Base-by-base conservation (phyloP, 2,888 invertebrate species). In the Hymenopus coronatus region DNA sequence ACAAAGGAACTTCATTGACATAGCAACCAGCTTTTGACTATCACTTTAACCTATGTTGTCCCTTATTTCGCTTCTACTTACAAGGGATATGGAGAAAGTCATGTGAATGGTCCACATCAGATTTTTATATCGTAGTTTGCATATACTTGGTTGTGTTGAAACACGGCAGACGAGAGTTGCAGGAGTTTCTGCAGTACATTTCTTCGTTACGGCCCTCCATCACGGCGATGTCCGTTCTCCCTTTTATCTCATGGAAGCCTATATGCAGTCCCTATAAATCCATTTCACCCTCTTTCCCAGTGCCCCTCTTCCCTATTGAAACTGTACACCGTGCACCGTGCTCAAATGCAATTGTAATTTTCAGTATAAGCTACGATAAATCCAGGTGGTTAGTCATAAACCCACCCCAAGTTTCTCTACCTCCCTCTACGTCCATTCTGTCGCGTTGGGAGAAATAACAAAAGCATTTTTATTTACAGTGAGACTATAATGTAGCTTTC, bases 311-410 rank as follows among this genome's bases (percentile, higher is more conserved):
- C 83, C 85, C 88, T 87, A 89, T 89, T 89, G 89, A 89, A 89
- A 89, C 88, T 88, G 84, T 85, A 88, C 82, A 89, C 88, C 82
- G 82, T 82, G 28, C 88, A 85, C 81, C 88, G 84, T 84, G 83
- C 82, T 46, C 88, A 88, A 90, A 90, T 90, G 90, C 89, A 90
- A 90, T 90, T 90, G 90, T 90, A 90, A 90, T 90, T 90, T 90
- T 89, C 88, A 89, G 89, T 88, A 89, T 90, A 90, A 88, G 84
- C 90, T 84, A 70, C 84, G 83, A 88, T 90, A 90, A 90, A 88
- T 90, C 90, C 90, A 90, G 90, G 90, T 90, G 90, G 88, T 86
- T 83, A 89, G 87, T 87, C 87, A 87, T 87, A 87, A 82, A 82
- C 87, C 82, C 86, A 28, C 33, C 30, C n/a, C 87, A 28, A 82